A percentile compares a stretch with the other conserved stretches of the same genome.
These are phyloP conservation scores for Aurelia coerulea DNA, from an alignment of 30 jellyfish, hydroid and myxozoan species.

Conservation along the genomic window DNA sequence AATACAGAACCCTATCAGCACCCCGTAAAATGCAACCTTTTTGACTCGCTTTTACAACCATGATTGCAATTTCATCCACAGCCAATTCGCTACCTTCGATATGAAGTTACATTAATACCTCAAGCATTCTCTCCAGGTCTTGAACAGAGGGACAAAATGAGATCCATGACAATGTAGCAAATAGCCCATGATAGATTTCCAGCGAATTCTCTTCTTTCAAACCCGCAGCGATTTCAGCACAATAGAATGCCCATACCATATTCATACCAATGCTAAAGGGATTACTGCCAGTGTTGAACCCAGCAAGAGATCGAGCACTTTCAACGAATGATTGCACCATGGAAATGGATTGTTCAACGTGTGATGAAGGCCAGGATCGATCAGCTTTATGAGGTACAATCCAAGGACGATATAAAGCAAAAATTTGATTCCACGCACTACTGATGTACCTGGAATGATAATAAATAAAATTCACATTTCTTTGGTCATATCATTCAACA, in stretches of 20 bases:
- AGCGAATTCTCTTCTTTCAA: constrained; percentile 62
- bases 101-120: constrained; percentile 1
- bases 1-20: no score
- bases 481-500: neutral
- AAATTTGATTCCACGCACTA: constrained; percentile 61
- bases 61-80: no score
- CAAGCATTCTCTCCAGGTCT: constrained; percentile 68
- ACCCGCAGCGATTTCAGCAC: constrained; percentile 55
- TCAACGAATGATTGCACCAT: constrained; percentile 84
- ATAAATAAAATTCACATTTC: neutral
- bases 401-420: constrained; percentile 80
- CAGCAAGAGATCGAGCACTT: constrained; percentile 42
- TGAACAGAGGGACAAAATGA: constrained; percentile 69
- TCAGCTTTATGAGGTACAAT: constrained; percentile 79
- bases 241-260: constrained; percentile 73
- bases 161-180: constrained; percentile 78
- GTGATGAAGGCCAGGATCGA: constrained; percentile 70
- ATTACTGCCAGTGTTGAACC: neutral
- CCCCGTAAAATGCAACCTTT: no score
- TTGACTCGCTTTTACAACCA: no score
- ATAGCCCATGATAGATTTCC: constrained; percentile 68
- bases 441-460: constrained; percentile 28
- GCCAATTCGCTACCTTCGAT: no score
- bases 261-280: constrained; percentile 67
- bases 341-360: constrained; percentile 38